phyloP scores from a whole-genome alignment of 2,113 vertebrate species.

The Zootoca vivipara region DNA sequence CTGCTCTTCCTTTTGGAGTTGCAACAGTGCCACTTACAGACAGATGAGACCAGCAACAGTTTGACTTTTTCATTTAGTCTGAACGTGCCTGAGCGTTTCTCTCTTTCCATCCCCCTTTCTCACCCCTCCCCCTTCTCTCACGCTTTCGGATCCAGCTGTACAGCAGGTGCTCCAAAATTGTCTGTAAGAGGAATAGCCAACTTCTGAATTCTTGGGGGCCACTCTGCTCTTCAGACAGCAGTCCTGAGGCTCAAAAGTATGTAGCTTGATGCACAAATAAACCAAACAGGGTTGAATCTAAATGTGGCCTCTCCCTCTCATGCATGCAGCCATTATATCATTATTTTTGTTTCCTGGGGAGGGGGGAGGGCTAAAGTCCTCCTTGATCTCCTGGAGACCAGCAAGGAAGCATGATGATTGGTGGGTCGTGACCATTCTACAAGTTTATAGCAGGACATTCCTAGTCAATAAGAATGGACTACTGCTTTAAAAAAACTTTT shows the following conservation, averaged over 20 bases:
- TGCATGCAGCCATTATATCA: background rate
- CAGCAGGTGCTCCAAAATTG: constrained; percentile 58
- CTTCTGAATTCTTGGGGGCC: background rate
- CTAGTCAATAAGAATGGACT: background rate
- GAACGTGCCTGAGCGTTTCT: background rate
- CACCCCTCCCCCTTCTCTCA: fast-evolving
- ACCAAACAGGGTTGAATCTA: background rate
- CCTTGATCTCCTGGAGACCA: background rate
- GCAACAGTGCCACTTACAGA: background rate
- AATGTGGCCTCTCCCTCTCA: background rate
- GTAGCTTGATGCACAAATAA: too few relatives aligned
- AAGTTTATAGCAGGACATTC: background rate
- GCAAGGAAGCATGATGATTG: background rate
- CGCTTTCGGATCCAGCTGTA: constrained; percentile 7
- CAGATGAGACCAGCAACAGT: background rate
- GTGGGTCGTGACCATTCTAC: too few relatives aligned
- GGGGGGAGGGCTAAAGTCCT: background rate
- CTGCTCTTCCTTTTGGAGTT: background rate
- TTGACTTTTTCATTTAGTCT: background rate
- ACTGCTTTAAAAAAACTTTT: background rate
- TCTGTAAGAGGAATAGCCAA: background rate
- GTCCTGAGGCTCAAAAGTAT: background rate
- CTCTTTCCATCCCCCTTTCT: background rate
- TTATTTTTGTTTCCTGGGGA: background rate
- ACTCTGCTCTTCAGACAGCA: background rate